A percentile compares a stretch with the other conserved stretches of the same genome.
Conservation (phyloP, 2,797 vertebrate species). For the Alosa sapidissima region DNA sequence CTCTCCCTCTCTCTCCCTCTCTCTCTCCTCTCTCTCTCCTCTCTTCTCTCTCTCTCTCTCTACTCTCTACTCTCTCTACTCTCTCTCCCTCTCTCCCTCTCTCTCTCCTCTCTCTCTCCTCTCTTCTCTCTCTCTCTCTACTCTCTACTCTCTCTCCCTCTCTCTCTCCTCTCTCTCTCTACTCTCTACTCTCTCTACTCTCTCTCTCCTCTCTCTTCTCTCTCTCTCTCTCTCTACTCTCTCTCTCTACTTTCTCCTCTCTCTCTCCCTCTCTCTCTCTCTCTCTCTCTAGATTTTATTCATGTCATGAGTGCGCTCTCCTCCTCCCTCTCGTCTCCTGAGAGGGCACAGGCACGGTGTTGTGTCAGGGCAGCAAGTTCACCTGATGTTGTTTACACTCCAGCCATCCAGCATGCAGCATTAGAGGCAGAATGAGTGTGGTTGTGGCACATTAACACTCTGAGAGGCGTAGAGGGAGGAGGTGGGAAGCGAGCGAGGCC, state of each 20-base stretch:
- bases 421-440: constrained; percentile 63
- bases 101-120: too few relatives aligned
- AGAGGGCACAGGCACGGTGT: constrained; percentile 45
- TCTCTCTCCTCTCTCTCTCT: neutral
- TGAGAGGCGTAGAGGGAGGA: neutral
- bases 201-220: constrained; percentile 22
- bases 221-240: neutral
- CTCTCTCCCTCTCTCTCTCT: neutral
- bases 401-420: constrained; percentile 45
- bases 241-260: neutral
- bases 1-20: neutral
- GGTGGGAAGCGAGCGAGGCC: neutral
- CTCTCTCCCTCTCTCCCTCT: too few relatives aligned
- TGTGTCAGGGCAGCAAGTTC: constrained; percentile 54
- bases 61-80: neutral
- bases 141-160: neutral
- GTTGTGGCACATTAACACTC: constrained; percentile 27
- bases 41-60: neutral
- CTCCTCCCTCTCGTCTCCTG: constrained; percentile 56
- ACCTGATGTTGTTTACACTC: constrained; percentile 63
- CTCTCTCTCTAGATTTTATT: neutral
- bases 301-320: constrained; percentile 50
- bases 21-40: neutral
- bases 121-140: neutral
- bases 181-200: constrained; percentile 19